A percentile compares a stretch with the other conserved stretches of the same genome.
Evolutionary conservation across 2,888 invertebrate genomes (phyloP).

Genomic region (Tenodera sinensis): DNA sequence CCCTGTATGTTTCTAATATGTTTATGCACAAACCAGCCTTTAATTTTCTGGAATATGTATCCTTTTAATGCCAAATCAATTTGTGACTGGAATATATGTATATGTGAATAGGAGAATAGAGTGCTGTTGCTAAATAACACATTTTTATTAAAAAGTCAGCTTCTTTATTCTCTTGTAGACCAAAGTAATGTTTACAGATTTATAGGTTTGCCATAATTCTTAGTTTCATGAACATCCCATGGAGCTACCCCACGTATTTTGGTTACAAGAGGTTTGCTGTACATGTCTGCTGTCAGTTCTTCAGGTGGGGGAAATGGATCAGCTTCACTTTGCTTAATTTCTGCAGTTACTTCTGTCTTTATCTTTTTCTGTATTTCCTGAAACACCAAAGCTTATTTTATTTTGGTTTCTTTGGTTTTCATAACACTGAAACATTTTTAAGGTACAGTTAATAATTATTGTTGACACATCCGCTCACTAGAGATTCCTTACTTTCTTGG

Average conservation of each 20-base stretch:
- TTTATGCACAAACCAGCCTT: too few species aligned
- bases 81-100: too few species aligned
- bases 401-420: not conserved
- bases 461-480: too few species aligned
- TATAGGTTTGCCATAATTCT: slow-evolving; percentile 50
- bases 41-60: too few species aligned
- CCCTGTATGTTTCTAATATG: too few species aligned
- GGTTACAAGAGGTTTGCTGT: slow-evolving; percentile 60
- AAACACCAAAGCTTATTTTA: not conserved
- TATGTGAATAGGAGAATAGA: not conserved
- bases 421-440: too few species aligned
- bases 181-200: slow-evolving; percentile 41
- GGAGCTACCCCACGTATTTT: slow-evolving; percentile 62
- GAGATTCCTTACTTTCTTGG: too few species aligned
- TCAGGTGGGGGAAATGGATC: slow-evolving; percentile 73
- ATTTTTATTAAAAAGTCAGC: not conserved
- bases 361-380: not conserved
- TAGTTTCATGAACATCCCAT: slow-evolving; percentile 45
- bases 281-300: slow-evolving; percentile 79
- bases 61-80: too few species aligned
- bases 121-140: not conserved
- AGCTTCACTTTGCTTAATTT: slow-evolving; percentile 61
- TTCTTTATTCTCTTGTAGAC: not conserved
- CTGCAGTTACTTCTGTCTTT: slow-evolving; percentile 68
- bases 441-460: too few species aligned